phyloP scores from a whole-genome alignment of 2,888 invertebrate genomes.

The Azorinus chamasolen region DNA sequence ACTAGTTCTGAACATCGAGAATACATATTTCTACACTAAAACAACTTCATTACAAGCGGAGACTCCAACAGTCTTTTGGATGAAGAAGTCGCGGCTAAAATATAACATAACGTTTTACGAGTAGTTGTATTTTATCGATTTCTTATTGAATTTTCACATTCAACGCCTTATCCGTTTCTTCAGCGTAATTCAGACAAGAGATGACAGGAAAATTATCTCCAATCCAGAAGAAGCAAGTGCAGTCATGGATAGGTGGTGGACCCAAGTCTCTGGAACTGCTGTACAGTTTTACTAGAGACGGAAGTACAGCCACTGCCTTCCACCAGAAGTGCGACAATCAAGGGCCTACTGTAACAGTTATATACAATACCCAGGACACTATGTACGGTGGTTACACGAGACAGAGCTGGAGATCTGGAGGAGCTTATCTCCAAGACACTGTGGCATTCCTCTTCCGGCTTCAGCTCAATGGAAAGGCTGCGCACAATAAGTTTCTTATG shows the following conservation, averaged over 20 bases:
- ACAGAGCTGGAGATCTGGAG: constrained; percentile 51
- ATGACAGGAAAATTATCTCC: background rate
- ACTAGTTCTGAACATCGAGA: too few relatives aligned
- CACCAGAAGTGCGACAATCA: constrained; percentile 68
- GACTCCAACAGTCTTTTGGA: too few relatives aligned
- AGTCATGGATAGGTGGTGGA: constrained; percentile 56
- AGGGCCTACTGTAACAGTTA: constrained; percentile 65
- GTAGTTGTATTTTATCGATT: too few relatives aligned
- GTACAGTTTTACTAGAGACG: constrained; percentile 62
- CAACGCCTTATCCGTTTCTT: too few relatives aligned
- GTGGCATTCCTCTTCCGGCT: constrained; percentile 64
- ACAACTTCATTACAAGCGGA: too few relatives aligned
- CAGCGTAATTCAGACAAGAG: too few relatives aligned
- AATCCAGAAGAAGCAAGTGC: constrained; percentile 46
- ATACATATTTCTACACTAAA: too few relatives aligned
- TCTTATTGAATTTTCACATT: too few relatives aligned
- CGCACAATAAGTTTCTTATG: constrained; percentile 38
- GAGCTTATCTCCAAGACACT: constrained; percentile 31
- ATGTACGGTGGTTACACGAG: constrained; percentile 66
- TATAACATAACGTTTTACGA: too few relatives aligned
- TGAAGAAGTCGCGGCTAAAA: too few relatives aligned
- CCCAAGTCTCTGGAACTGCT: constrained; percentile 50
- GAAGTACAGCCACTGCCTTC: constrained; percentile 55
- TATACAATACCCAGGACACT: constrained; percentile 60
- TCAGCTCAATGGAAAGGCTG: constrained; percentile 33